Percentiles rank a stretch among this genome's conserved stretches.
phyloP scores from a whole-genome alignment of 1,140 invertebrate species.

The Eufriesea mexicana region DNA sequence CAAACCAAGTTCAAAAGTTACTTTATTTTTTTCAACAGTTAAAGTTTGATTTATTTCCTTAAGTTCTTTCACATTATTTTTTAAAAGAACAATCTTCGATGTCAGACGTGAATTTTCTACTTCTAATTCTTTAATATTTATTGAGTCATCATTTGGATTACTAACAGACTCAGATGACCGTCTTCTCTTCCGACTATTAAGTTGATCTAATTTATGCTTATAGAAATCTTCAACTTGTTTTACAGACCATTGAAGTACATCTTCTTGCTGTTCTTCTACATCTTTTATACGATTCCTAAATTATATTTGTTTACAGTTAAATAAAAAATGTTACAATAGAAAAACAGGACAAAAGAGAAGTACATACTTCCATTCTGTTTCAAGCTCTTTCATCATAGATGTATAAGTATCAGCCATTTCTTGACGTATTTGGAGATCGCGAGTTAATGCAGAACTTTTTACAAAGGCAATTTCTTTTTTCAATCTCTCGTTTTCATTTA shows the following conservation, averaged over 20 bases:
- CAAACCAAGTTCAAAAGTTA: constrained; percentile 69
- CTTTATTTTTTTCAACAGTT: constrained; percentile 69
- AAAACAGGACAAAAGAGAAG: neutral
- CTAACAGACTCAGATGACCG: constrained; percentile 44
- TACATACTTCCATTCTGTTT: constrained; percentile 72
- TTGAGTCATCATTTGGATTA: constrained; percentile 50
- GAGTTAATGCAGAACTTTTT: constrained; percentile 68
- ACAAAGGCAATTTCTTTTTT: constrained; percentile 72
- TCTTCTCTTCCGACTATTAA: constrained; percentile 61
- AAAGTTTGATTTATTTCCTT: constrained; percentile 68
- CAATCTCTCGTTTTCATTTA: constrained; percentile 73
- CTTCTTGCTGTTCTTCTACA: constrained; percentile 74
- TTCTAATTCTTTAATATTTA: constrained; percentile 64
- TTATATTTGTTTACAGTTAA: neutral
- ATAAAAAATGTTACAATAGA: constrained; percentile 21
- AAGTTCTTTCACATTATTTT: constrained; percentile 64
- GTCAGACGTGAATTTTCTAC: constrained; percentile 68
- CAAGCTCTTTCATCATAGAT: constrained; percentile 72
- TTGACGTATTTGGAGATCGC: constrained; percentile 75
- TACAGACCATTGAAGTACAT: constrained; percentile 73
- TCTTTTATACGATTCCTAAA: constrained; percentile 72
- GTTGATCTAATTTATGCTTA: constrained; percentile 69
- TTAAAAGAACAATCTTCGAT: constrained; percentile 64
- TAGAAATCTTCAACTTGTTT: constrained; percentile 73
- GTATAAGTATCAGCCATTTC: constrained; percentile 75